These are phyloP conservation scores for Drosophila kikkawai DNA, from an alignment of 1,140 invertebrate species.

Conservation along the genomic window DNA sequence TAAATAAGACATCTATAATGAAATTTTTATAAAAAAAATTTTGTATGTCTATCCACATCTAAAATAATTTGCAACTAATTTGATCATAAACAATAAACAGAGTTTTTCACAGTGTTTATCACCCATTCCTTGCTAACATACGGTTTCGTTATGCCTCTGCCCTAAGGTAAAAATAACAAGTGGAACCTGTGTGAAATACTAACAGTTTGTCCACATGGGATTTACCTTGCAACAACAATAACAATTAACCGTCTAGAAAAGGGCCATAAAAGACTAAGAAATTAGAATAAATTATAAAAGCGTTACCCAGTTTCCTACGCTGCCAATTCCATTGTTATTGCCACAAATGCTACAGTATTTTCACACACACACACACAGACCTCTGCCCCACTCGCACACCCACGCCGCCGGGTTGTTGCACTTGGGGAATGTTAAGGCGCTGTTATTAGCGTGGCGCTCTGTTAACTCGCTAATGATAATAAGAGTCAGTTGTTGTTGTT, in stretches of 20 bases:
- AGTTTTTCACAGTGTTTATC: background rate
- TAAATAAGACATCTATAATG: background rate
- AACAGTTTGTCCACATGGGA: slow-evolving; percentile 41
- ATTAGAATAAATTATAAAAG: slow-evolving; percentile 74
- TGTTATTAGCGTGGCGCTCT: slow-evolving; percentile 40
- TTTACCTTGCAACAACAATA: slow-evolving; percentile 21
- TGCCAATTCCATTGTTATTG: slow-evolving; percentile 60
- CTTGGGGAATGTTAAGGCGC: slow-evolving; percentile 52
- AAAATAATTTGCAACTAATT: background rate
- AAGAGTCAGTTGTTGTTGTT: slow-evolving; percentile 27
- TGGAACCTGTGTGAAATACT: slow-evolving; percentile 52
- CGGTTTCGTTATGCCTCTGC: background rate
- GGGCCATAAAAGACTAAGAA: slow-evolving; percentile 56
- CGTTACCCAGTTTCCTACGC: slow-evolving; percentile 70
- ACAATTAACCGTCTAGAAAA: slow-evolving; percentile 45
- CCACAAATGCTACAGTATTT: slow-evolving; percentile 48
- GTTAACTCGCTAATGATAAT: slow-evolving; percentile 53
- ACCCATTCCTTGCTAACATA: slow-evolving; percentile 3
- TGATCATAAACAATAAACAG: background rate
- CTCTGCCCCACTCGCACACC: slow-evolving; percentile 18
- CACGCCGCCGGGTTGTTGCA: slow-evolving; percentile 53
- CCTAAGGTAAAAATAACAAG: slow-evolving; percentile 25
- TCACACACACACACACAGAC: slow-evolving; percentile 27
- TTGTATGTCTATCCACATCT: background rate
- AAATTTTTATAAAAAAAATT: background rate